Percentiles rank a stretch among this genome's conserved stretches.
Evolutionary conservation across 2,888 invertebrate genomes (phyloP).

Genomic region (Rambutsinella grinnellia): DNA sequence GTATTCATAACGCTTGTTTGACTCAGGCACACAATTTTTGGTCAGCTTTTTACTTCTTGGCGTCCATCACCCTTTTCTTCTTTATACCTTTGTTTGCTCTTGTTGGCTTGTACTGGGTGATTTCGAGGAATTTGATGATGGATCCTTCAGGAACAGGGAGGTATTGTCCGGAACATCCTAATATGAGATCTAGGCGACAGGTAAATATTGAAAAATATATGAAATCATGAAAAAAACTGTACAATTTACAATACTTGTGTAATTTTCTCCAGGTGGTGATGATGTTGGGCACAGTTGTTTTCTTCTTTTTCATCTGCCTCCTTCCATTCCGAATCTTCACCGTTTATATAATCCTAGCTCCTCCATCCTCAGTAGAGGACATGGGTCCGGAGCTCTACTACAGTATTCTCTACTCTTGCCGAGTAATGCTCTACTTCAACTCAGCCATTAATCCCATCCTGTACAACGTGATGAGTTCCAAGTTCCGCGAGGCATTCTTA

Average conservation of each 20-base stretch:
- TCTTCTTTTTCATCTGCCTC: constrained; percentile 91
- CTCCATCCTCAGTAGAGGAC: constrained; percentile 76
- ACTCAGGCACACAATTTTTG: constrained; percentile 84
- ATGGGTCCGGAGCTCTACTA: constrained; percentile 87
- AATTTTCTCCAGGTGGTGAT: constrained; percentile 80
- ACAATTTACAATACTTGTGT: too few species aligned
- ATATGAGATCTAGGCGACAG: constrained; percentile 67
- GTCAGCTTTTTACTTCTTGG: constrained; percentile 84
- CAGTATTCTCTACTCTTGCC: constrained; percentile 85
- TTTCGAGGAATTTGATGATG: constrained; percentile 87
- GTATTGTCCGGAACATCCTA: constrained; percentile 66
- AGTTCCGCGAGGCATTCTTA: constrained; percentile 86
- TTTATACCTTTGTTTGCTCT: constrained; percentile 85
- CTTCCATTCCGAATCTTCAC: constrained; percentile 90
- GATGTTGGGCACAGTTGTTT: constrained; percentile 90
- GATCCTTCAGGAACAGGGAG: constrained; percentile 73
- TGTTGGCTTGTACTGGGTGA: constrained; percentile 85
- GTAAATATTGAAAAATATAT: too few species aligned
- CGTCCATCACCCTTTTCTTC: constrained; percentile 87
- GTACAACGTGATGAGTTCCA: constrained; percentile 92
- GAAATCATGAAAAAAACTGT: neutral
- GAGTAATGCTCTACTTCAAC: constrained; percentile 90
- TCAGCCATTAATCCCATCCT: constrained; percentile 92
- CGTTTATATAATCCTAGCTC: constrained; percentile 86
- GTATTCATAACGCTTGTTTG: constrained; percentile 81